phyloP scores from a whole-genome alignment of 2,797 vertebrate genomes.

The Pelochelys cantorii region DNA sequence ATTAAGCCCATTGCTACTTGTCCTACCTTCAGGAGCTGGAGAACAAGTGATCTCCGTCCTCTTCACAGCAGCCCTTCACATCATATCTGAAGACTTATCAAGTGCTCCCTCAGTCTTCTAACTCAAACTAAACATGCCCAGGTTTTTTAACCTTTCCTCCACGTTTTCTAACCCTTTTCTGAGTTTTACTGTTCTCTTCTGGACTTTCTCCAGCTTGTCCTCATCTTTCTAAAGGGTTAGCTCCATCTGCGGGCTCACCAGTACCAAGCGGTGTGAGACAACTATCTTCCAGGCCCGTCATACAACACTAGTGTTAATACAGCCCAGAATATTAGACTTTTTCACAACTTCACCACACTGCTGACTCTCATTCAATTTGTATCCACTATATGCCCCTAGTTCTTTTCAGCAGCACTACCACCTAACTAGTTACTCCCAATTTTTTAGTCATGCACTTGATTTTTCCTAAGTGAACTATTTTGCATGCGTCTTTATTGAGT shows the following conservation, averaged over 20 bases:
- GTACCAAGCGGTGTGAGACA: not conserved
- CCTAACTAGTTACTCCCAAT: not conserved
- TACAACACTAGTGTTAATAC: not conserved
- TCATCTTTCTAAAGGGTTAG: not conserved
- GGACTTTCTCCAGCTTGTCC: not conserved
- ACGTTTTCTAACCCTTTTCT: not conserved
- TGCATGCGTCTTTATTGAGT: not conserved
- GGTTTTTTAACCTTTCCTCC: not conserved
- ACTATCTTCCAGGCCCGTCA: not conserved
- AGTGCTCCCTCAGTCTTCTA: not conserved
- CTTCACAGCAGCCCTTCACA: not conserved
- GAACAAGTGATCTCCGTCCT: not conserved
- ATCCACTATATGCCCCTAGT: not conserved
- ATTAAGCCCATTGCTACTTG: not conserved
- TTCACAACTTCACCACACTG: not conserved
- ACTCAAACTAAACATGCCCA: not conserved
- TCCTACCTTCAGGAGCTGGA: not conserved
- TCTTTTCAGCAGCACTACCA: not conserved
- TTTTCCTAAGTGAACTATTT: not conserved
- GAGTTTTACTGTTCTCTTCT: not conserved
- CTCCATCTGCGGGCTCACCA: not conserved
- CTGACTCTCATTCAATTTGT: not conserved
- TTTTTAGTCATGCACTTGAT: not conserved
- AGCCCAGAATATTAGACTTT: not conserved
- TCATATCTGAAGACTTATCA: not conserved